Conservation (phyloP, 2,113 vertebrate species). For the Ahaetulla prasina region DNA sequence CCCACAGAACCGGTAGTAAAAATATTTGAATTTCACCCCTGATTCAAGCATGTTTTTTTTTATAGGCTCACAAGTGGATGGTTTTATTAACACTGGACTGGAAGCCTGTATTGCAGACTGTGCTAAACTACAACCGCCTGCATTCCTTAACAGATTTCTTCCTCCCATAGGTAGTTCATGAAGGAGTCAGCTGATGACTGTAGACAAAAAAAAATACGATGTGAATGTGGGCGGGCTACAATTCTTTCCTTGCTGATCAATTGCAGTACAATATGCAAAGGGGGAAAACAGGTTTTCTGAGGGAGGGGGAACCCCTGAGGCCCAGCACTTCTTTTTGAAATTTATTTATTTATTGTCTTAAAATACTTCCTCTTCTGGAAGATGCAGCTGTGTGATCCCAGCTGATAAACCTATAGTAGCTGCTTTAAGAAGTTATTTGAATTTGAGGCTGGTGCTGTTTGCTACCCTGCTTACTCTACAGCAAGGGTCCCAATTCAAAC, state of each 20-base stretch:
- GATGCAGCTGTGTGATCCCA: no score
- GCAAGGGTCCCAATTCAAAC: no score
- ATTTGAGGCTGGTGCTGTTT: neutral
- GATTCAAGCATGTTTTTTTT: neutral
- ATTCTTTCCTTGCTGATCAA: neutral
- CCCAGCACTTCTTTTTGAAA: neutral
- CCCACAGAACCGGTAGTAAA: no score
- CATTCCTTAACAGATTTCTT: neutral
- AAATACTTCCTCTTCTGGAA: neutral
- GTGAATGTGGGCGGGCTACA: neutral
- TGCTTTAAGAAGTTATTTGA: neutral
- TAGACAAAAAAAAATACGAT: neutral
- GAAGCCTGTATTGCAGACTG: neutral
- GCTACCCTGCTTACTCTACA: neutral
- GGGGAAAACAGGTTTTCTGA: neutral
- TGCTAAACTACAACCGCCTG: neutral
- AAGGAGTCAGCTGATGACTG: no score
- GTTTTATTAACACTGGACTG: neutral
- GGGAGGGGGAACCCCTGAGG: neutral
- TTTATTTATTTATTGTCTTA: neutral
- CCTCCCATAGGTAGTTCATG: neutral
- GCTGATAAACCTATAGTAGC: neutral
- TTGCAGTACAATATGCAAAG: neutral
- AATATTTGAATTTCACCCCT: no score
- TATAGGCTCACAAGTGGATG: neutral